These are phyloP conservation scores for Rhyzopertha dominica DNA, from an alignment of 1,140 invertebrate species.

Conservation along the genomic window DNA sequence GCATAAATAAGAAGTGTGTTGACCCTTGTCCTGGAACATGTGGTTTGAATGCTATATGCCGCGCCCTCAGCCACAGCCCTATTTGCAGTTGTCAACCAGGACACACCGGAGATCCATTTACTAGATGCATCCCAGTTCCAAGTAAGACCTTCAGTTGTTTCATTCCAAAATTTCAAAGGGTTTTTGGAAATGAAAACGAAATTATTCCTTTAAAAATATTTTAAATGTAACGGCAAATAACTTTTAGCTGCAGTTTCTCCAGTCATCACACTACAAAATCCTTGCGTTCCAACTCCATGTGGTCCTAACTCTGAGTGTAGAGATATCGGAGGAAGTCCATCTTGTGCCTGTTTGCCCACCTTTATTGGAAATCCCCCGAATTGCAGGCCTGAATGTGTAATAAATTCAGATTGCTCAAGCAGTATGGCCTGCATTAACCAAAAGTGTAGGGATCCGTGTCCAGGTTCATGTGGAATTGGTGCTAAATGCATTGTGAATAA, in stretches of 20 bases:
- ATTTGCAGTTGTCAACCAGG: conserved; percentile 52
- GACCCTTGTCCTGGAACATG: conserved; percentile 74
- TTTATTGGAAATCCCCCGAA: conserved; percentile 64
- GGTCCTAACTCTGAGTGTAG: conserved; percentile 74
- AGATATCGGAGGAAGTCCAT: conserved; percentile 52
- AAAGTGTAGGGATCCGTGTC: conserved; percentile 69
- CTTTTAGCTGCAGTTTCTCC: conserved; percentile 32
- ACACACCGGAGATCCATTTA: conserved; percentile 54
- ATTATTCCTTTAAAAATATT: neutral
- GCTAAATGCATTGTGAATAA: conserved; percentile 70
- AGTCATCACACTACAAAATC: too few relatives aligned
- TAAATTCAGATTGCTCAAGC: conserved; percentile 68
- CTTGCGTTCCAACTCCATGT: conserved; percentile 73
- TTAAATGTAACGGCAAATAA: conserved; percentile 37
- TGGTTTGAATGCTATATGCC: conserved; percentile 65
- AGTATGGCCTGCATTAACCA: conserved; percentile 65
- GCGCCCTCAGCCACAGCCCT: conserved; percentile 63
- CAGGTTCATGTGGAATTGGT: conserved; percentile 65
- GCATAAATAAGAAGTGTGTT: conserved; percentile 67
- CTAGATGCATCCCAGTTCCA: conserved; percentile 52
- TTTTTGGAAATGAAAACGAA: neutral
- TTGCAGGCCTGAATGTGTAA: conserved; percentile 66
- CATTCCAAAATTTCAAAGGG: conserved; percentile 11
- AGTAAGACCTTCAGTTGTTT: conserved; percentile 48
- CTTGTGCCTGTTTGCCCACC: conserved; percentile 61